Evolutionary conservation across 2,113 vertebrate genomes (phyloP).

Genomic region (Crocuta crocuta): DNA sequence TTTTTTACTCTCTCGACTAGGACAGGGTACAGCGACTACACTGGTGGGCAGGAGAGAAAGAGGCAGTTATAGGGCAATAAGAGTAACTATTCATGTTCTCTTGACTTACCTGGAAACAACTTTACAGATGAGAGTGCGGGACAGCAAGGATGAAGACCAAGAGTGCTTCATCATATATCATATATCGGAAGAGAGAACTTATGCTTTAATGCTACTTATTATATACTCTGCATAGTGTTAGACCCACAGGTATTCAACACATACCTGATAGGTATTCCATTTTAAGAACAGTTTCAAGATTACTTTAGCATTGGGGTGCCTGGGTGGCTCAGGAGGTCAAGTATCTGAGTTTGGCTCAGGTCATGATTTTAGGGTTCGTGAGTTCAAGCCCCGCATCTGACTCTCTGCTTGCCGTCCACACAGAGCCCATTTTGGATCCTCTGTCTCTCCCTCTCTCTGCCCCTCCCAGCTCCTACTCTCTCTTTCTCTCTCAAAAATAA

Average conservation of each 20-base stretch:
- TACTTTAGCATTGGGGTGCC: neutral
- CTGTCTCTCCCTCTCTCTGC: too few species aligned
- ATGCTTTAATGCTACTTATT: neutral
- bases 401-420: too few species aligned
- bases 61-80: neutral
- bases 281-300: constrained; percentile 8
- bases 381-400: too few species aligned
- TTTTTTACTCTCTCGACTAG: neutral
- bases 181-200: neutral
- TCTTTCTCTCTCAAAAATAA: too few species aligned
- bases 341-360: too few species aligned
- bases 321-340: too few species aligned
- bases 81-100: neutral
- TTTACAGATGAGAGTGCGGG: neutral
- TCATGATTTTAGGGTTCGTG: too few species aligned
- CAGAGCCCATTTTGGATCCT: too few species aligned
- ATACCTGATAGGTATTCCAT: neutral
- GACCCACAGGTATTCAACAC: neutral
- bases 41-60: neutral
- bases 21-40: neutral
- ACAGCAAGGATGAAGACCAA: neutral
- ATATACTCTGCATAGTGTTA: neutral
- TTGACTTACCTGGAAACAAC: neutral
- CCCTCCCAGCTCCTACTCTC: too few species aligned
- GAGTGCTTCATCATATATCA: neutral